Conservation (phyloP, 2,113 vertebrate genomes). For the Otocyon megalotis region DNA sequence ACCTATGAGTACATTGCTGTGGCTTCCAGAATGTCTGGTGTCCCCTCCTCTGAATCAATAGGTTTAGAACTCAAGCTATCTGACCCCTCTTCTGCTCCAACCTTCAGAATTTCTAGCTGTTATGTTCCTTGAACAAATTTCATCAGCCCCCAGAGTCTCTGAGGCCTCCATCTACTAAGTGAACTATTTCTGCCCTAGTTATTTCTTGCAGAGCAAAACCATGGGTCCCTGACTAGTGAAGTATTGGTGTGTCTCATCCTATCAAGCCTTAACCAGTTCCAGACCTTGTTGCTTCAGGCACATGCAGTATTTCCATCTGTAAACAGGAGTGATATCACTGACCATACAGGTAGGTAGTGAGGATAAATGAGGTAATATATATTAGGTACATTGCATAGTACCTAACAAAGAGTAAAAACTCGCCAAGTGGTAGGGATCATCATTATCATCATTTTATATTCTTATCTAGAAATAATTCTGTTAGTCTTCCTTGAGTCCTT, state of each 20-base stretch:
- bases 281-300: not conserved
- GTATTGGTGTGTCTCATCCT: not conserved
- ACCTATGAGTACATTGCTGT: not conserved
- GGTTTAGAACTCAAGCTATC: not conserved
- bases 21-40: not conserved
- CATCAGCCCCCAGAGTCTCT: not conserved
- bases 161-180: not conserved
- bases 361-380: not conserved
- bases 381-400: accelerated
- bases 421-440: not conserved
- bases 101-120: not conserved
- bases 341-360: not conserved
- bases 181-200: not conserved
- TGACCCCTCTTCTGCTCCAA: not conserved
- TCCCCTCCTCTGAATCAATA: not conserved
- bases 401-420: not conserved
- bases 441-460: not conserved
- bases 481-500: not conserved
- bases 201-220: not conserved
- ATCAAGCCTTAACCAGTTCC: accelerated
- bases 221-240: not conserved
- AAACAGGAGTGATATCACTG: not conserved
- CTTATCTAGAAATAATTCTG: not conserved
- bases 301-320: not conserved
- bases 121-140: not conserved